Conservation (phyloP, 2,888 invertebrate species). For the Tetheella fluctuosa region DNA sequence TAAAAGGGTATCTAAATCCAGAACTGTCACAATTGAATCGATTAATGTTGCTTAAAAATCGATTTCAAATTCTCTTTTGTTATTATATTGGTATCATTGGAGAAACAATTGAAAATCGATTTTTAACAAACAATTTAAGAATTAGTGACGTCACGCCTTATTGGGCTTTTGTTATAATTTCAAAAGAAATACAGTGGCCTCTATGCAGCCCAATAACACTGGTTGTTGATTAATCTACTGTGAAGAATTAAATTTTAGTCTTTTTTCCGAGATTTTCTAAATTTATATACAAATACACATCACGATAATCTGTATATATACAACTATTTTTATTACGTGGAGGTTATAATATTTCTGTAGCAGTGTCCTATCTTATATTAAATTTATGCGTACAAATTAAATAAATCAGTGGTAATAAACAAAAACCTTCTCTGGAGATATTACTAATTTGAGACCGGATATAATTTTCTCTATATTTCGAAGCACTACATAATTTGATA, state of each 20-base stretch:
- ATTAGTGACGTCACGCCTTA: background rate
- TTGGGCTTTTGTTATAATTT: background rate
- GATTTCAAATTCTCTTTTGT: constrained; percentile 9
- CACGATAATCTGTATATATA: constrained; percentile 47
- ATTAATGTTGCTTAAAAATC: constrained; percentile 32
- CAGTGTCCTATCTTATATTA: constrained; percentile 1
- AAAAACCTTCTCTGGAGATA: background rate
- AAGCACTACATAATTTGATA: background rate
- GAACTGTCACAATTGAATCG: constrained; percentile 33
- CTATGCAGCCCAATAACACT: constrained; percentile 47
- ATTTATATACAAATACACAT: constrained; percentile 71
- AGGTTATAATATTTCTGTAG: constrained; percentile 27
- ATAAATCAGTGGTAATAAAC: background rate
- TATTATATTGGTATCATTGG: background rate
- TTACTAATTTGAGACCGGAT: background rate
- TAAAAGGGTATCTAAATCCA: constrained; percentile 48
- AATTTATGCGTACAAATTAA: background rate
- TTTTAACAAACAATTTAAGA: background rate
- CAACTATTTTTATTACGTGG: constrained; percentile 34
- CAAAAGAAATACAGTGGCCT: constrained; percentile 31
- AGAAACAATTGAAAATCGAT: background rate
- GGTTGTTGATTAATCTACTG: constrained; percentile 29
- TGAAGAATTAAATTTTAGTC: constrained; percentile 42
- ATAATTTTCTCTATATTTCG: background rate
- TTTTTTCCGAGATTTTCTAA: constrained; percentile 63